Evolutionary conservation across 2,113 vertebrate species (phyloP), one percentile per base, ranked within the genome.

Genomic region (Pterocles burchelli): DNA sequence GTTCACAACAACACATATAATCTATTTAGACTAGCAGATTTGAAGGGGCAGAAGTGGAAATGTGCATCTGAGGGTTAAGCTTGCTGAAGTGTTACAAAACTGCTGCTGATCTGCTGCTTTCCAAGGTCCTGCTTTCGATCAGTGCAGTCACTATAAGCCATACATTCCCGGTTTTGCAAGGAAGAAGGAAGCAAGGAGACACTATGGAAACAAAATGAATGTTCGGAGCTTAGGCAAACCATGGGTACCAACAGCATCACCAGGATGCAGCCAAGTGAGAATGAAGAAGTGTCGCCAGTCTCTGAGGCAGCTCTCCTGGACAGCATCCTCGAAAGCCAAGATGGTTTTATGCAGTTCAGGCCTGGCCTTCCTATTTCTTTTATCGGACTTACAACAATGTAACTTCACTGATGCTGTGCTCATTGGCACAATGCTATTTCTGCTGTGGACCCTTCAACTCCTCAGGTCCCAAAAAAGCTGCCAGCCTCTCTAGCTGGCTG

Each of bases 71-170:
- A 90, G 61, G 51, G 57, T 71, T 88, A 74, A 88, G 41, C 19
- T 68, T 49, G 54, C 26, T 34, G 41, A 74, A 81, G 77, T 34
- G 33, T 22, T 48, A 70, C n/a, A 41, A 52, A 85, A 36, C 36
- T 85, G 51, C 28, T 2, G 7, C 59, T 38, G 17, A 59, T 70
- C 61, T 65, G 46, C 61, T 90, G 86, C 71, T 95, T 94, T 82
- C 67, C 71, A 90, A 85, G 61, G 66, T 78, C 89, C 67, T 63
- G 62, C 38, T 88, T 70, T 87, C 16, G 25, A 62, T 77, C 65
- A 52, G 55, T 0, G 0, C 1, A 3, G 26, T 26, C 55, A 38
- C 46, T 73, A 5, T 34, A 57, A 92, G 46, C 16, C 0, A 2
- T n/a, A 33, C 0, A 0, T 18, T 78, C 7, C 0, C 31, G 31